Base-by-base conservation (phyloP, 2,113 vertebrate genomes). In the Engystomops pustulosus region DNA sequence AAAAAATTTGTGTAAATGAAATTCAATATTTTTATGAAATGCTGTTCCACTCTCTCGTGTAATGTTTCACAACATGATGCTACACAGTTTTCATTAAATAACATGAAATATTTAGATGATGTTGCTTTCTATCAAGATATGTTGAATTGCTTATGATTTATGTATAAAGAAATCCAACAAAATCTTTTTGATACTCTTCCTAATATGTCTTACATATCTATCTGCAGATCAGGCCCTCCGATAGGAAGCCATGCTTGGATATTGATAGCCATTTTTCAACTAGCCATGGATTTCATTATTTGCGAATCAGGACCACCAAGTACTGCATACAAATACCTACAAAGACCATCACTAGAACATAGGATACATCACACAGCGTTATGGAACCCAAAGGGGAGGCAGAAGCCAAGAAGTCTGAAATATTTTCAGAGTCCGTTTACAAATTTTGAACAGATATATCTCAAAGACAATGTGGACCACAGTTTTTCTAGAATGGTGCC, bases 171-270 rank as follows among this genome's bases (percentile, higher is more conserved):
- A 18, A 20, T 12, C 82, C 68, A 17, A 30, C 15, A 68, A 8
- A 27, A 58, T 34, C 49, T 11, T 44, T 45, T 65, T 32, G 44
- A 12, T 17, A 60, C 20, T 86, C 34, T 79, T 72, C 10, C 71
- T 58, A 75, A 67, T 5, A 45, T 70, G 23, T 58, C 10, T 58
- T 85, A 8, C 7, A 83, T 90, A 53, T 92, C 89, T 90, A 2
- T 89, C 87, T 32, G 3, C 92, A 94, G 94, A 93, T 93, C 93
- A 85, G 89, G 88, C 90, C 88, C 88, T 90, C 87, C 91, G 55
- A 86, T 90, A 23, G 91, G 92, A 93, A 93, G 94, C 93, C 94
- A 92, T 87, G 91, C 91, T 87, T 95, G 94, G 94, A 92, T 95
- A 80, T 89, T 94, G 74, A 92, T 94, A 91, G 93, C 93, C 93